phyloP scores from a whole-genome alignment of 2,113 vertebrate species.

The Leucopsar rothschildi region DNA sequence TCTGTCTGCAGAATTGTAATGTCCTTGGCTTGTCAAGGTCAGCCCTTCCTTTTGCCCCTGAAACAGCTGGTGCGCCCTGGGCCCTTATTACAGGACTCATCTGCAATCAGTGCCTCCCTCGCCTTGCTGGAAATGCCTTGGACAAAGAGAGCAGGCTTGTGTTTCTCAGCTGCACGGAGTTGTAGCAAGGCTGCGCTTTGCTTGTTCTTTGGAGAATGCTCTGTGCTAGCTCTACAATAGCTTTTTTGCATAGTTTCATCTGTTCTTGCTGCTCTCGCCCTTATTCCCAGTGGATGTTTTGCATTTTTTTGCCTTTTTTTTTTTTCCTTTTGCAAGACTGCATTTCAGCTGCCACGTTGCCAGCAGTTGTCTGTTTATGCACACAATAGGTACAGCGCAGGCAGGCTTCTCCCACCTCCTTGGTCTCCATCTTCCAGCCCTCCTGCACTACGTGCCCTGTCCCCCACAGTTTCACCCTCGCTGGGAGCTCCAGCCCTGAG shows the following conservation, averaged over 20 bases:
- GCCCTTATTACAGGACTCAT: background rate
- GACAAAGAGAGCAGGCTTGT: background rate
- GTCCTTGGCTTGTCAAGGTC: conserved; percentile 63
- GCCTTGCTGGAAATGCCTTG: background rate
- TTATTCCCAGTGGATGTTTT: background rate
- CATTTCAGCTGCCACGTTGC: background rate
- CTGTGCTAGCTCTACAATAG: background rate
- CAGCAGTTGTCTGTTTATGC: background rate
- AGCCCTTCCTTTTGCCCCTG: conserved; percentile 43
- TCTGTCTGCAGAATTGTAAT: background rate
- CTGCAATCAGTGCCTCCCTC: background rate
- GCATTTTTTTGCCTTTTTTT: too few species aligned
- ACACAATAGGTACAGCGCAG: background rate
- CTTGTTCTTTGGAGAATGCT: background rate
- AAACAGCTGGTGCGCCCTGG: conserved; percentile 57
- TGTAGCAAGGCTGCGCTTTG: background rate
- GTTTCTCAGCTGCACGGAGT: background rate
- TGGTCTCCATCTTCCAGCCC: background rate
- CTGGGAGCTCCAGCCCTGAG: background rate
- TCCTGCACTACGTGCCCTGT: background rate
- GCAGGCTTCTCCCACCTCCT: background rate
- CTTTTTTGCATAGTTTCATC: background rate
- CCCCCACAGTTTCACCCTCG: background rate
- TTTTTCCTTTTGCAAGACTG: background rate
- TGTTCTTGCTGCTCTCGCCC: background rate